Conservation (phyloP, 1,140 invertebrate species). For the Zaprionus capensis region DNA sequence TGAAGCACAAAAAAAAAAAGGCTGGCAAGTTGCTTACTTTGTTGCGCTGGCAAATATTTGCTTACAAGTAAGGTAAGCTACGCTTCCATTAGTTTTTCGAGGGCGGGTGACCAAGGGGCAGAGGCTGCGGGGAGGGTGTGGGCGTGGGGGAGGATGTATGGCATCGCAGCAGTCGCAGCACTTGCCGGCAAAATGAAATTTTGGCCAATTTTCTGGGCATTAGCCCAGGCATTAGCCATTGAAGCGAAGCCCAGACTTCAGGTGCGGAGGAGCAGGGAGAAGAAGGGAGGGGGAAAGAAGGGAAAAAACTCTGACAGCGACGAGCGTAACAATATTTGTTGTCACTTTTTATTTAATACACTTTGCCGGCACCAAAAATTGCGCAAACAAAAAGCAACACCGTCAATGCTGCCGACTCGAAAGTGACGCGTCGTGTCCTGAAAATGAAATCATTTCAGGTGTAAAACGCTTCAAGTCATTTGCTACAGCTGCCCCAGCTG, state of each 20-base stretch:
- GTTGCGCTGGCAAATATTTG: constrained; percentile 78
- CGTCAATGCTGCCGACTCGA: constrained; percentile 5
- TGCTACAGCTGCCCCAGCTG: constrained; percentile 9
- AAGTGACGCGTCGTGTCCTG: constrained; percentile 25
- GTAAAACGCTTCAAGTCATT: constrained; percentile 72
- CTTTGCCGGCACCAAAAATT: constrained; percentile 47
- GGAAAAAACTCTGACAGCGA: constrained; percentile 23
- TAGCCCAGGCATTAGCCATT: constrained; percentile 51
- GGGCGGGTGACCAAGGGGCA: not conserved
- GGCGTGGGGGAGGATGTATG: not conserved
- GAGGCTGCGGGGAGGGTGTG: not conserved
- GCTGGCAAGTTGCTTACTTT: constrained; percentile 60
- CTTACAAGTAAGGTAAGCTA: constrained; percentile 80
- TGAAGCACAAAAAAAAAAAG: constrained; percentile 18
- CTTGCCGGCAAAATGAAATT: constrained; percentile 69
- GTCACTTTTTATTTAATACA: constrained; percentile 78
- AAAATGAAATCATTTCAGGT: constrained; percentile 78
- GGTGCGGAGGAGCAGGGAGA: not conserved
- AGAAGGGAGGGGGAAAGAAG: not conserved
- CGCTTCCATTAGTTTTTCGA: constrained; percentile 72
- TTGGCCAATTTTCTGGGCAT: constrained; percentile 79
- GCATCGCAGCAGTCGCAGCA: constrained; percentile 28
- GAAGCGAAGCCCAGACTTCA: not conserved
- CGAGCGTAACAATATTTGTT: constrained; percentile 76
- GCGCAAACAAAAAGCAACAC: constrained; percentile 36